phyloP scores from a whole-genome alignment of 2,888 invertebrate genomes.

The Ethmia dodecea region DNA sequence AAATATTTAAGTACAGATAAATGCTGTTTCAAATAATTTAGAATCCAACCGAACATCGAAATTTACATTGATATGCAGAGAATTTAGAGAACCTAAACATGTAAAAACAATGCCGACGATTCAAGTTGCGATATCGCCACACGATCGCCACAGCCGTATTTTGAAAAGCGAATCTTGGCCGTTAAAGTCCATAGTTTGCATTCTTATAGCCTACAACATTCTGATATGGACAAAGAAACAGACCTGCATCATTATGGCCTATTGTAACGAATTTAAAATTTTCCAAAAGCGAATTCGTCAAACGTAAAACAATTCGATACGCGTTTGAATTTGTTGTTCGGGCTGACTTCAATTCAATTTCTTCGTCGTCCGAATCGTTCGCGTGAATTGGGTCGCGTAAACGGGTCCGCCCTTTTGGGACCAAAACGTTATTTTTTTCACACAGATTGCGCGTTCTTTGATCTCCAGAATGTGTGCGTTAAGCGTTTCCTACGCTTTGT shows the following conservation, averaged over 20 bases:
- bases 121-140: constrained; percentile 63
- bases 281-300: constrained; percentile 73
- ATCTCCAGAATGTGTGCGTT: constrained; percentile 74
- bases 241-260: constrained; percentile 72
- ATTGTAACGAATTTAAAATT: constrained; percentile 71
- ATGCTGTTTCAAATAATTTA: constrained; percentile 4
- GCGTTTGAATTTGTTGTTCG: constrained; percentile 75
- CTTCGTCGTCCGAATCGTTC: constrained; percentile 67
- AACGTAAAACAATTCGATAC: constrained; percentile 78
- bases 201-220: constrained; percentile 55
- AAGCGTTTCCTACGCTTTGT: constrained; percentile 73
- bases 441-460: constrained; percentile 75
- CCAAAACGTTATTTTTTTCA: constrained; percentile 75
- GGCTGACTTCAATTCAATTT: constrained; percentile 72
- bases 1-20: background rate
- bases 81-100: constrained; percentile 42
- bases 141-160: constrained; percentile 56
- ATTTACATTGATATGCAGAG: constrained; percentile 38
- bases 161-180: constrained; percentile 45
- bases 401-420: constrained; percentile 76
- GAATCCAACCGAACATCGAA: constrained; percentile 27
- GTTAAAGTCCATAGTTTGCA: constrained; percentile 50
- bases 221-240: constrained; percentile 62
- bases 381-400: constrained; percentile 77
- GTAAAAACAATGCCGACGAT: constrained; percentile 48